Percentiles rank a stretch among this genome's conserved stretches.
phyloP scores from a whole-genome alignment of 2,797 vertebrate genomes.

The Hirundo rustica region DNA sequence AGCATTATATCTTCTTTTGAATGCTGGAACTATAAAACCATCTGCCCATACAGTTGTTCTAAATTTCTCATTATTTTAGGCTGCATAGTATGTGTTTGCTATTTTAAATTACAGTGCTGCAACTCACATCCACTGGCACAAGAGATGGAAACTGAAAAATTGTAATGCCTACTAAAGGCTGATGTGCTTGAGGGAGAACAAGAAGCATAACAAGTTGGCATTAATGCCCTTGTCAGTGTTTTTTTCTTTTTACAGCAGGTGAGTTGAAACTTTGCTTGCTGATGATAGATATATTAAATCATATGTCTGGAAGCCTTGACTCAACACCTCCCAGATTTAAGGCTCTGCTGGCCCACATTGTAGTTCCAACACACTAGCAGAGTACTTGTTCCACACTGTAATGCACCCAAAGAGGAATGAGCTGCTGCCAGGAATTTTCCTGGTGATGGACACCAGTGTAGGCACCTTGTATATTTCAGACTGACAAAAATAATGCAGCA shows the following conservation, averaged over 20 bases:
- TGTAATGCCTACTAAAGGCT: not conserved
- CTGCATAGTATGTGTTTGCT: not conserved
- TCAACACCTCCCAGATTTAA: not conserved
- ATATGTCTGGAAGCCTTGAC: not conserved
- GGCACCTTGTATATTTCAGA: not conserved
- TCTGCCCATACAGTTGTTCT: not conserved
- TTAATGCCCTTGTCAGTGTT: not conserved
- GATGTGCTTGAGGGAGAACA: not conserved
- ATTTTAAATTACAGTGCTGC: not conserved
- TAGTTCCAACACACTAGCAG: not conserved
- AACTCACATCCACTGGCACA: not conserved
- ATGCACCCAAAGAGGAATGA: not conserved
- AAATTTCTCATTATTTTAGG: constrained; percentile 28
- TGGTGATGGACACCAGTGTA: accelerated
- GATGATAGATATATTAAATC: not conserved
- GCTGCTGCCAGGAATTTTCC: not conserved
- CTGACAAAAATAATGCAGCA: not conserved
- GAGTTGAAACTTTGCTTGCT: not conserved
- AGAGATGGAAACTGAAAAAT: constrained; percentile 1
- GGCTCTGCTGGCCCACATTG: not conserved
- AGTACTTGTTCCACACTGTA: not conserved
- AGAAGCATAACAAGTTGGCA: not conserved
- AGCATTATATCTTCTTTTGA: not conserved
- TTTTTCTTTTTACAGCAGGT: not conserved
- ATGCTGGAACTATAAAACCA: constrained; percentile 8